A percentile compares a stretch with the other conserved stretches of the same genome.
Evolutionary conservation across 2,888 invertebrate species (phyloP).

Genomic region (Parochlus steinenii): DNA sequence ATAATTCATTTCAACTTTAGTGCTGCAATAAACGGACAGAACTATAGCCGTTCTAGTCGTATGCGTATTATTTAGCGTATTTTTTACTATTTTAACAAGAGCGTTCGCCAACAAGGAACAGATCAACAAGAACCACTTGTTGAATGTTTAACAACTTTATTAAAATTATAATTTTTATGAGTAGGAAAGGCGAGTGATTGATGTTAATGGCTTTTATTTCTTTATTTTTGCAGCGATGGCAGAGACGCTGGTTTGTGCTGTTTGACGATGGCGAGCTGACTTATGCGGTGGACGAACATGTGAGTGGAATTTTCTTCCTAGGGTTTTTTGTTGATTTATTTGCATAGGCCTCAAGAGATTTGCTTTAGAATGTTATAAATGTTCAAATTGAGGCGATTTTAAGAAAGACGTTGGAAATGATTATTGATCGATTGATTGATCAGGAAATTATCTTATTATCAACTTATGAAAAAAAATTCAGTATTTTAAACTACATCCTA

Average conservation of each 20-base stretch:
- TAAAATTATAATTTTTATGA: no score
- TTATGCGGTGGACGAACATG: conserved; percentile 95
- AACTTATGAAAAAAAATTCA: background rate
- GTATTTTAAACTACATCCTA: background rate
- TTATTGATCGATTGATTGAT: no score
- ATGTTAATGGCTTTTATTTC: conserved; percentile 17
- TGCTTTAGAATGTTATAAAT: background rate
- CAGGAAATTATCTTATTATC: no score
- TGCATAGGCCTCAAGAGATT: background rate
- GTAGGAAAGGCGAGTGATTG: no score
- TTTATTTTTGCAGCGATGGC: conserved; percentile 81
- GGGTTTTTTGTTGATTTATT: background rate
- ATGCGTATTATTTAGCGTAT: no score
- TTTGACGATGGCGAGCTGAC: conserved; percentile 96
- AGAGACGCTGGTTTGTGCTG: conserved; percentile 92
- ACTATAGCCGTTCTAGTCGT: no score
- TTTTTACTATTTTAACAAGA: no score
- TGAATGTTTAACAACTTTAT: no score
- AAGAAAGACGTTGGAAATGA: background rate
- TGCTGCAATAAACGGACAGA: no score
- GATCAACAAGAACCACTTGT: no score
- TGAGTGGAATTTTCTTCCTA: conserved; percentile 40
- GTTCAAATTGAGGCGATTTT: background rate
- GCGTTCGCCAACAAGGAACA: no score
- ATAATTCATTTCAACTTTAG: no score